Percentiles rank a stretch among this genome's conserved stretches.
These are phyloP conservation scores for Albula glossodonta DNA, from an alignment of 2,113 vertebrate genomes.

Conservation along the genomic window DNA sequence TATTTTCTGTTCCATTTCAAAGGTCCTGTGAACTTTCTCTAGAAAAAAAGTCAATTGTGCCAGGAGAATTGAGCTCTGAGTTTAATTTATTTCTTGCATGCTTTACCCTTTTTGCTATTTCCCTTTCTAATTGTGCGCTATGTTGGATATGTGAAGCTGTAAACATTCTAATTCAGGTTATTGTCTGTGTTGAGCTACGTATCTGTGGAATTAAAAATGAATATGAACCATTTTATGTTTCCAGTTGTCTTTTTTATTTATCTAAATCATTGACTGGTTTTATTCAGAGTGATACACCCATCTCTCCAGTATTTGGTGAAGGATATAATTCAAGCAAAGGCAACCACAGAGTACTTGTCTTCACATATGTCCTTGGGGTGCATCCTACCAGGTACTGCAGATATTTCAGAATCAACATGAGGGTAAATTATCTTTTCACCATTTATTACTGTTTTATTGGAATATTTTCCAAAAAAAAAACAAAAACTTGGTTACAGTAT, in stretches of 20 bases:
- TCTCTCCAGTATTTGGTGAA: neutral
- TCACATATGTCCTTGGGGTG: neutral
- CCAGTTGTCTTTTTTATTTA: constrained; percentile 27
- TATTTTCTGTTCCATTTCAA: constrained; percentile 60
- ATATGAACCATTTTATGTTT: constrained; percentile 52
- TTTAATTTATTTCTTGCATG: constrained; percentile 86
- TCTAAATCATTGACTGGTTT: neutral
- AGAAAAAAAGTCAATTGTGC: constrained; percentile 77
- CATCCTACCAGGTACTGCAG: neutral
- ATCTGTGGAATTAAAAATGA: constrained; percentile 94
- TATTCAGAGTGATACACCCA: neutral
- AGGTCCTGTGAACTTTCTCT: constrained; percentile 74
- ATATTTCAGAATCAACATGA: neutral
- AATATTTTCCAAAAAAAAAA: too few species aligned
- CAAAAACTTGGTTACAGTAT: too few species aligned
- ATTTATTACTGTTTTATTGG: too few species aligned
- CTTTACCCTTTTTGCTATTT: constrained; percentile 79
- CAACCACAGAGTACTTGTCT: neutral
- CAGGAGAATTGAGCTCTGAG: constrained; percentile 77
- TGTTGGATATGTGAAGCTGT: constrained; percentile 91
- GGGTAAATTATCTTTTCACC: too few species aligned
- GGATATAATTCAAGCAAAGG: neutral
- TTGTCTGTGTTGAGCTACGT: constrained; percentile 91
- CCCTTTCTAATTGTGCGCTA: constrained; percentile 87
- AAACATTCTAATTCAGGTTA: constrained; percentile 88